phyloP scores from a whole-genome alignment of 2,113 vertebrate species.

The Laticauda colubrina region DNA sequence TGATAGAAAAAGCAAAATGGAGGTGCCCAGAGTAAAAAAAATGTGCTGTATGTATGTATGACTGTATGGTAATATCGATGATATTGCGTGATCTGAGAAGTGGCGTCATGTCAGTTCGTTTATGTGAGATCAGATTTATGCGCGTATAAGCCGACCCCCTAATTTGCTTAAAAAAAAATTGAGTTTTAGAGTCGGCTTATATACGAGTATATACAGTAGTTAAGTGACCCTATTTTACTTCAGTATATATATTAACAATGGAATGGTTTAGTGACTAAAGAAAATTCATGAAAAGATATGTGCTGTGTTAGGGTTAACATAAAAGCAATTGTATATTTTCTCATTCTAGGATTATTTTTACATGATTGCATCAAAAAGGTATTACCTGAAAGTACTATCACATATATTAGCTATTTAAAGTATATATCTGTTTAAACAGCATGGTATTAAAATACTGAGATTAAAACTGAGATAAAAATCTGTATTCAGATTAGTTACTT shows the following conservation, averaged over 20 bases:
- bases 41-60: too few species aligned
- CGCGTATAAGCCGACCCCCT: too few species aligned
- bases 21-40: too few species aligned
- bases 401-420: background rate
- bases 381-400: background rate
- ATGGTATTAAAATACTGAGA: background rate
- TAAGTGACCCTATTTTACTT: conserved; percentile 1
- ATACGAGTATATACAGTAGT: too few species aligned
- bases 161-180: too few species aligned
- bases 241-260: background rate
- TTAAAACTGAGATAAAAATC: background rate
- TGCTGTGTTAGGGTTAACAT: background rate
- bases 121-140: too few species aligned
- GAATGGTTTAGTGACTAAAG: background rate
- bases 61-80: too few species aligned
- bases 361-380: conserved; percentile 4
- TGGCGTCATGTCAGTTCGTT: too few species aligned
- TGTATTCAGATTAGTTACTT: background rate
- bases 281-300: conserved; percentile 21
- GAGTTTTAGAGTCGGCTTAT: too few species aligned
- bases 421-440: background rate
- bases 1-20: too few species aligned
- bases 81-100: too few species aligned
- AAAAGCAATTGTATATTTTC: background rate
- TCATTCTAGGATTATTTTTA: background rate